Percentiles rank a stretch among this genome's conserved stretches.
These are phyloP conservation scores for Reticulitermes lucifugus DNA, from an alignment of 2,888 invertebrate genomes.

Conservation along the genomic window DNA sequence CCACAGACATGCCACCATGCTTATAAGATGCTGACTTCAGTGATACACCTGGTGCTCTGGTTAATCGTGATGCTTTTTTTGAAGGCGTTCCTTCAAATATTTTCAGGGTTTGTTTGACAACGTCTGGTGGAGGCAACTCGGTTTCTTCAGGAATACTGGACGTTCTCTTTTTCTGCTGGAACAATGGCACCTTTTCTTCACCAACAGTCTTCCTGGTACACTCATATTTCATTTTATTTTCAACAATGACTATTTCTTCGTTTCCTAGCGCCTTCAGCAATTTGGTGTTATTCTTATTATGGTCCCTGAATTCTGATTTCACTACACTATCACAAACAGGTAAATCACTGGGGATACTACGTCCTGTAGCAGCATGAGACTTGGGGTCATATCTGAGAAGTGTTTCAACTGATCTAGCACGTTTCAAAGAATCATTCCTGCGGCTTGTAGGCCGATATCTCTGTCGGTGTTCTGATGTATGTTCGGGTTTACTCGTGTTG, in stretches of 20 bases:
- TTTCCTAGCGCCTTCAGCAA: slow-evolving; percentile 53
- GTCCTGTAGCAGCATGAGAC: slow-evolving; percentile 13
- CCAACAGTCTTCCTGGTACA: slow-evolving; percentile 14
- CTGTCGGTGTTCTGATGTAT: slow-evolving; percentile 47
- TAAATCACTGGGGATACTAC: slow-evolving; percentile 10
- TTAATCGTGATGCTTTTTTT: slow-evolving; percentile 58
- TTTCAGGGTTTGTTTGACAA: slow-evolving; percentile 86
- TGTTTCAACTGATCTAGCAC: slow-evolving; percentile 89
- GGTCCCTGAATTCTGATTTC: slow-evolving; percentile 30
- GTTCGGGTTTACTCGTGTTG: slow-evolving; percentile 38
- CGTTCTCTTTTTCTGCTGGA: slow-evolving; percentile 52
- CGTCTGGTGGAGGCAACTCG: slow-evolving; percentile 89
- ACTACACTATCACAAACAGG: slow-evolving; percentile 6
- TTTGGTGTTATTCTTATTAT: slow-evolving; percentile 39
- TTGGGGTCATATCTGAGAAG: slow-evolving; percentile 68
- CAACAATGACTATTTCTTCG: slow-evolving; percentile 60
- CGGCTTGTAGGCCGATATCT: slow-evolving; percentile 60
- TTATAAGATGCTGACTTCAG: slow-evolving; percentile 53
- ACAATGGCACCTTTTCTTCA: slow-evolving; percentile 41
- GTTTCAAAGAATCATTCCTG: slow-evolving; percentile 75
- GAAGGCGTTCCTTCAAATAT: slow-evolving; percentile 76
- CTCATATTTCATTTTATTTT: slow-evolving; percentile 54
- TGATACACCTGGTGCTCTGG: slow-evolving; percentile 62
- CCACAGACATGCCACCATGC: background rate
- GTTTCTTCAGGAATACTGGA: slow-evolving; percentile 71